Conservation (phyloP, 2,797 vertebrate genomes). For the Sylvia borin region DNA sequence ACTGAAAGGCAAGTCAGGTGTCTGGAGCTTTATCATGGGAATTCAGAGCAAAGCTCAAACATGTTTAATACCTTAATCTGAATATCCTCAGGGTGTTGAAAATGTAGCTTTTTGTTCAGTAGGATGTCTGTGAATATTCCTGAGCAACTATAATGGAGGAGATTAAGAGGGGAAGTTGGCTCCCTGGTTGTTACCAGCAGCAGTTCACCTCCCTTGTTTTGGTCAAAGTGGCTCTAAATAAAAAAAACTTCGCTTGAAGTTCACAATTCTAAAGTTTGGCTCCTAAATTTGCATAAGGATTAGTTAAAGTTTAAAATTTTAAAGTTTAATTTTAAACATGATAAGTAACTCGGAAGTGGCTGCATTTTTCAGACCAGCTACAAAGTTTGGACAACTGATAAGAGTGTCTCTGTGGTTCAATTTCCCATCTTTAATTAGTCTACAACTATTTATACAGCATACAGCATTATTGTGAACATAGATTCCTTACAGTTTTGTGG, state of each 20-base stretch:
- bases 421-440: neutral
- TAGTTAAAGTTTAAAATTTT: neutral
- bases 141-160: neutral
- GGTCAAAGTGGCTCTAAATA: neutral
- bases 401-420: neutral
- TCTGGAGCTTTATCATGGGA: neutral
- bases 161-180: neutral
- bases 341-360: neutral
- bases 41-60: constrained; percentile 4
- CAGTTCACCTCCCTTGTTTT: neutral
- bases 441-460: neutral
- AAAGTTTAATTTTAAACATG: neutral
- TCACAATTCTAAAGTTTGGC: neutral
- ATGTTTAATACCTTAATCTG: neutral
- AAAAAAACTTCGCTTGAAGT: neutral
- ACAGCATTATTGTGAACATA: neutral
- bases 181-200: neutral
- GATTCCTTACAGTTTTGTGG: neutral
- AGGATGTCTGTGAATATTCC: neutral
- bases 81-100: neutral
- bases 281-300: neutral
- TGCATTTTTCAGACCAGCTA: neutral
- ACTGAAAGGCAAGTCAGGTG: neutral
- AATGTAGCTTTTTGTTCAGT: neutral
- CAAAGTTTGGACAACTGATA: neutral